Percentiles rank a stretch among this genome's conserved stretches.
phyloP scores from a whole-genome alignment of 2,888 invertebrate genomes.

The Melinaea menophilus region DNA sequence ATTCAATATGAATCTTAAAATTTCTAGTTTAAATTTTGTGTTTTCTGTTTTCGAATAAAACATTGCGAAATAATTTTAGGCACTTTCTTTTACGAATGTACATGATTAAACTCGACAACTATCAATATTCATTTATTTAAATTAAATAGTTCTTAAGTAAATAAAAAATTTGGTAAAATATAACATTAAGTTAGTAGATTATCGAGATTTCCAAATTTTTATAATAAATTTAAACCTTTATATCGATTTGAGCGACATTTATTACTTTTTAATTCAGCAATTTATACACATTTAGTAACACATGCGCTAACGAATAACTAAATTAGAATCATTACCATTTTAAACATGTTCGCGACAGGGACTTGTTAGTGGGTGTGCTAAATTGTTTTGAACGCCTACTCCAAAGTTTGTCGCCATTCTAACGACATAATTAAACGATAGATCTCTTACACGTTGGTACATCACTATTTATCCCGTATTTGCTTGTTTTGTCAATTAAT shows the following conservation, averaged over 20 bases:
- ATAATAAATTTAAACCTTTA: conserved; percentile 2
- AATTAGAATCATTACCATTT: conserved; percentile 23
- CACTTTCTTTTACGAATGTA: no score
- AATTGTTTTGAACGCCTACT: conserved; percentile 61
- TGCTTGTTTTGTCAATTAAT: no score
- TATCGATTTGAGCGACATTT: background rate
- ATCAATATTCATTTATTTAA: no score
- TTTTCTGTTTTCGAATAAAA: background rate
- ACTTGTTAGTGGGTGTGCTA: conserved; percentile 53
- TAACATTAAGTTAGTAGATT: no score
- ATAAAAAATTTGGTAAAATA: no score
- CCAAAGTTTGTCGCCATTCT: conserved; percentile 16
- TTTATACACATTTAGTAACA: conserved; percentile 32
- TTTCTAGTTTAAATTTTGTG: conserved; percentile 2
- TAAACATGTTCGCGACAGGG: conserved; percentile 52
- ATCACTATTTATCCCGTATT: no score
- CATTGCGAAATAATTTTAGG: no score
- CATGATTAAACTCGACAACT: no score
- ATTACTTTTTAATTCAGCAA: conserved; percentile 26
- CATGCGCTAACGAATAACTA: conserved; percentile 31
- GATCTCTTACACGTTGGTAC: no score
- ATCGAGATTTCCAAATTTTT: background rate
- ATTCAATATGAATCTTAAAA: conserved; percentile 8
- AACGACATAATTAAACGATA: conserved; percentile 3
- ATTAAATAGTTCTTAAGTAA: no score